Evolutionary conservation across 2,888 invertebrate species (phyloP).

Genomic region (Rhodophaea formosa): DNA sequence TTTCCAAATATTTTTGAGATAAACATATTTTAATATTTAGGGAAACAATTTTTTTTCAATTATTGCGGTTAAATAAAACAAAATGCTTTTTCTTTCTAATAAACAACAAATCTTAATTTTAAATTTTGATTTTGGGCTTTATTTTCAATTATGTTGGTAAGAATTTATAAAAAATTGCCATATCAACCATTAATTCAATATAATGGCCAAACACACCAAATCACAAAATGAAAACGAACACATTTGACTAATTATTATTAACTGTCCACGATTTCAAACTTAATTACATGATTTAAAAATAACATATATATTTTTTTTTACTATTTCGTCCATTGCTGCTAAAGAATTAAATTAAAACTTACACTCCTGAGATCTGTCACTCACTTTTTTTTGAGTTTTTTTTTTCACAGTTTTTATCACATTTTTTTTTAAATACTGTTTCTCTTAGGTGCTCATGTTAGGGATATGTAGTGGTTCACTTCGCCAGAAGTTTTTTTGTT

Average conservation of each 20-base stretch:
- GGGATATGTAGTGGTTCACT: conserved; percentile 39
- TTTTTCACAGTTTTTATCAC: conserved; percentile 76
- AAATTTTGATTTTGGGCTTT: too few species aligned
- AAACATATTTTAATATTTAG: too few species aligned
- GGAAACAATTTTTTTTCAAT: too few species aligned
- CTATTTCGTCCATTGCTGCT: conserved; percentile 53
- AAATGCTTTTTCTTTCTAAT: too few species aligned
- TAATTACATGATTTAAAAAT: conserved; percentile 39
- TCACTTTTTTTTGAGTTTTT: conserved; percentile 69
- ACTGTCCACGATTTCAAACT: conserved; percentile 29
- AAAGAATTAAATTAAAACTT: conserved; percentile 65
- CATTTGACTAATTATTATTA: conserved; percentile 52
- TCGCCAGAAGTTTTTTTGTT: conserved; percentile 33
- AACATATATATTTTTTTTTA: conserved; percentile 41
- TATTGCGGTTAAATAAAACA: too few species aligned
- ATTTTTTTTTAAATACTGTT: conserved; percentile 72
- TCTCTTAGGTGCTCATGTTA: conserved; percentile 46
- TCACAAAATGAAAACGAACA: conserved; percentile 37
- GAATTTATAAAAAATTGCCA: background rate
- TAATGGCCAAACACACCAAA: conserved; percentile 7
- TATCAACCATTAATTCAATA: background rate
- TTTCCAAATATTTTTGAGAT: background rate
- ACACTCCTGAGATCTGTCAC: conserved; percentile 78
- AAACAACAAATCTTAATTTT: too few species aligned
- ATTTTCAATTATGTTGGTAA: too few species aligned